phyloP scores from a whole-genome alignment of 1,140 invertebrate species.

The Araneus ventricosus region DNA sequence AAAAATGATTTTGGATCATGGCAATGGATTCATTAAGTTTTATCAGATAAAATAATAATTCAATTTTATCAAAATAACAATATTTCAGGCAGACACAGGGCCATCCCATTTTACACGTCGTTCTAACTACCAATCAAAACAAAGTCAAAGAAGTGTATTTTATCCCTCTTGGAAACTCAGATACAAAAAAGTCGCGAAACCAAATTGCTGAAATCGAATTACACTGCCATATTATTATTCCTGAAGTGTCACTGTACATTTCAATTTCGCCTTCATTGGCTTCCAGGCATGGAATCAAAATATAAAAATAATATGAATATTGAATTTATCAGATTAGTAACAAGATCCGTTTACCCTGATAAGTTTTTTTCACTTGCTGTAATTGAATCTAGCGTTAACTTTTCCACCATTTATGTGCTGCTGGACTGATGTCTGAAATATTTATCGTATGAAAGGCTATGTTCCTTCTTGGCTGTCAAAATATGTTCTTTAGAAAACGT shows the following conservation, averaged over 20 bases:
- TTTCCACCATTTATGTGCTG: neutral
- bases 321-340: conserved; percentile 38
- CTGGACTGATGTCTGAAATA: neutral
- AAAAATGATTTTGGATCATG: neutral
- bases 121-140: neutral
- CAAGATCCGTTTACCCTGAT: neutral
- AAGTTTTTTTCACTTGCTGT: conserved; percentile 20
- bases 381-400: neutral
- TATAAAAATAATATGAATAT: conserved; percentile 21
- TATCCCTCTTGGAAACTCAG: neutral
- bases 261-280: neutral
- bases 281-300: neutral
- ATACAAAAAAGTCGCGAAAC: neutral
- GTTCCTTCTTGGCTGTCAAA: conserved; percentile 19
- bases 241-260: neutral
- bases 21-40: neutral
- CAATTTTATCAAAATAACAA: no score
- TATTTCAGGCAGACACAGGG: no score
- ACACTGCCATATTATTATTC: neutral
- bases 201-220: neutral
- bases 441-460: neutral
- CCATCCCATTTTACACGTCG: neutral
- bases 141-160: neutral
- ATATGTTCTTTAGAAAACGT: neutral
- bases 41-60: no score